A percentile compares a stretch with the other conserved stretches of the same genome.
Evolutionary conservation across 2,797 vertebrate species (phyloP).

Genomic region (Onychomys torridus): DNA sequence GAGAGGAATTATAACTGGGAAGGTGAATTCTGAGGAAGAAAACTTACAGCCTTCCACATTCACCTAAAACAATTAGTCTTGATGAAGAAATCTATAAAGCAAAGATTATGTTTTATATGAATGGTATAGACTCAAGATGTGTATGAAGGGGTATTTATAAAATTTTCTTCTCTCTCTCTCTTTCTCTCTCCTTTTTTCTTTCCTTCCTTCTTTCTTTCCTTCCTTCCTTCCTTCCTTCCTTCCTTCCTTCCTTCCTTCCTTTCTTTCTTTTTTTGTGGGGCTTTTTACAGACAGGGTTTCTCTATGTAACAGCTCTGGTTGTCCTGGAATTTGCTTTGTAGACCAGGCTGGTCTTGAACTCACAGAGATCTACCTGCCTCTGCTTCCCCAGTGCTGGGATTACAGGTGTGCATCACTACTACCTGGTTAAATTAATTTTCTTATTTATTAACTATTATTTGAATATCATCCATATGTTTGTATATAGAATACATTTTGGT

Average conservation of each 20-base stretch:
- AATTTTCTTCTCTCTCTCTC: background rate
- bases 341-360: background rate
- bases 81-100: constrained; percentile 47
- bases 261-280: too few relatives aligned
- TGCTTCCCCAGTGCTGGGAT: background rate
- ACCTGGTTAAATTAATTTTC: background rate
- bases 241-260: too few relatives aligned
- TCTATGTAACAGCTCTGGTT: background rate
- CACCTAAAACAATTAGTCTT: constrained; percentile 27
- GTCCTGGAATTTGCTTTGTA: background rate
- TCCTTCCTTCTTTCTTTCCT: background rate
- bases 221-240: too few relatives aligned
- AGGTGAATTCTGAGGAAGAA: constrained; percentile 8
- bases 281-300: background rate
- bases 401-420: background rate
- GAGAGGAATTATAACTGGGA: background rate
- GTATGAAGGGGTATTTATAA: constrained; percentile 37
- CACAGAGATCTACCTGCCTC: background rate
- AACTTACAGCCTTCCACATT: background rate
- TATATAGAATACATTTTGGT: background rate
- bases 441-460: background rate
- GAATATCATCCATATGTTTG: background rate
- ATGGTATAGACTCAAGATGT: background rate
- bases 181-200: background rate
- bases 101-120: constrained; percentile 1